Percentiles rank a stretch among this genome's conserved stretches.
Evolutionary conservation across 2,888 invertebrate species (phyloP).

Genomic region (Lycaena phlaeas): DNA sequence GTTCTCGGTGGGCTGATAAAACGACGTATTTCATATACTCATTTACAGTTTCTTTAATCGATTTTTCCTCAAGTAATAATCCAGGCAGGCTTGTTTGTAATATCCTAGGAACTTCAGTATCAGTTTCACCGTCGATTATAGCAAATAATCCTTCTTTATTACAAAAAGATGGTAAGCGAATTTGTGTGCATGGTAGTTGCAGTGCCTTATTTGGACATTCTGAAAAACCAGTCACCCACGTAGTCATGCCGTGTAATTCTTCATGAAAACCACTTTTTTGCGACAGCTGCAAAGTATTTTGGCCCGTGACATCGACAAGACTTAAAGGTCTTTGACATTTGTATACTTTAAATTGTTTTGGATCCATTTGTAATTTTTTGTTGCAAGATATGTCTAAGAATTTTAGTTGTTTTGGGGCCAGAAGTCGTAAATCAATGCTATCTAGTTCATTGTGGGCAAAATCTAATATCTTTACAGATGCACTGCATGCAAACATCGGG

Average conservation of each 20-base stretch:
- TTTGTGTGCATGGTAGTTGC: conserved; percentile 83
- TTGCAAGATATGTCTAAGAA: conserved; percentile 90
- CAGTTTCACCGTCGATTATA: conserved; percentile 85
- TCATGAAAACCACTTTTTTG: conserved; percentile 65
- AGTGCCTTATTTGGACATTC: conserved; percentile 85
- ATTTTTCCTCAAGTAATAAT: conserved; percentile 84
- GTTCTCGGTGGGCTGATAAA: conserved; percentile 83
- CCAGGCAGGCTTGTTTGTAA: conserved; percentile 84
- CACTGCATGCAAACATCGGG: conserved; percentile 83
- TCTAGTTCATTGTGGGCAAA: conserved; percentile 89
- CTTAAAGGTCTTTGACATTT: conserved; percentile 86
- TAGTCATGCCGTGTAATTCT: conserved; percentile 72
- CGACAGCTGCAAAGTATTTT: conserved; percentile 78
- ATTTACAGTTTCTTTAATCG: conserved; percentile 83
- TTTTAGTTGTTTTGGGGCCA: conserved; percentile 87
- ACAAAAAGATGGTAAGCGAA: conserved; percentile 84
- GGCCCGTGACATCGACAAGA: conserved; percentile 87
- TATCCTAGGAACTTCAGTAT: conserved; percentile 77
- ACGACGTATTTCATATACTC: conserved; percentile 91
- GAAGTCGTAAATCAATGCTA: conserved; percentile 80
- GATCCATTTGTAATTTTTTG: conserved; percentile 85
- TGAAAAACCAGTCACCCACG: conserved; percentile 89
- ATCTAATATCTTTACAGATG: conserved; percentile 84
- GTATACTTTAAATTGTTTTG: conserved; percentile 85
- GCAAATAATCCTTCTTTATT: conserved; percentile 87